Evolutionary conservation across 2,797 vertebrate genomes (phyloP).

Genomic region (Lacerta agilis): DNA sequence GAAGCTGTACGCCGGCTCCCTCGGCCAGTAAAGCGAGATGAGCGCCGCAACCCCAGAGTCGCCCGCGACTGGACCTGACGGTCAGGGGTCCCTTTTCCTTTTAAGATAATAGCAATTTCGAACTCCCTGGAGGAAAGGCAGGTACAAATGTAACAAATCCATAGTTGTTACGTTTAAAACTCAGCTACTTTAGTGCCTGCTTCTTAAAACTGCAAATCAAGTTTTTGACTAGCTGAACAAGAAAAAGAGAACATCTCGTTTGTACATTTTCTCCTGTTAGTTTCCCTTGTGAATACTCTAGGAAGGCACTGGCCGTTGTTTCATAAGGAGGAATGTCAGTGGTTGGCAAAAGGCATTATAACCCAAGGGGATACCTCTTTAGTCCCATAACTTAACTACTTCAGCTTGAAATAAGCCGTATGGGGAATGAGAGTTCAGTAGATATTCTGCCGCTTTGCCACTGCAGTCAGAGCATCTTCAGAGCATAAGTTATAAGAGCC

Average conservation of each 20-base stretch:
- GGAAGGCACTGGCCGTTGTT: conserved; percentile 13
- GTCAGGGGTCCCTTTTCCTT: no score
- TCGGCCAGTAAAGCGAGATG: no score
- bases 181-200: conserved; percentile 27
- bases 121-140: neutral
- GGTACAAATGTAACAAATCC: neutral
- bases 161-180: neutral
- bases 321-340: neutral
- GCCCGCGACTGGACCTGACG: no score
- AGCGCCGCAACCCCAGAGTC: no score
- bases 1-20: no score
- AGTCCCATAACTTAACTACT: neutral
- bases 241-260: neutral
- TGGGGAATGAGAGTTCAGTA: neutral
- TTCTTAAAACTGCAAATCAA: neutral
- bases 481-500: conserved; percentile 1
- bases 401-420: neutral
- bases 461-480: neutral
- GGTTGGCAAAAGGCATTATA: neutral
- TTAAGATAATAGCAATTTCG: neutral
- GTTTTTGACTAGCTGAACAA: neutral
- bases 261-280: conserved; percentile 27
- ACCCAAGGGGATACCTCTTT: neutral
- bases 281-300: conserved; percentile 33
- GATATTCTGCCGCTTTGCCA: neutral